phyloP scores from a whole-genome alignment of 2,797 vertebrate species.

The Xenentodon cancila region DNA sequence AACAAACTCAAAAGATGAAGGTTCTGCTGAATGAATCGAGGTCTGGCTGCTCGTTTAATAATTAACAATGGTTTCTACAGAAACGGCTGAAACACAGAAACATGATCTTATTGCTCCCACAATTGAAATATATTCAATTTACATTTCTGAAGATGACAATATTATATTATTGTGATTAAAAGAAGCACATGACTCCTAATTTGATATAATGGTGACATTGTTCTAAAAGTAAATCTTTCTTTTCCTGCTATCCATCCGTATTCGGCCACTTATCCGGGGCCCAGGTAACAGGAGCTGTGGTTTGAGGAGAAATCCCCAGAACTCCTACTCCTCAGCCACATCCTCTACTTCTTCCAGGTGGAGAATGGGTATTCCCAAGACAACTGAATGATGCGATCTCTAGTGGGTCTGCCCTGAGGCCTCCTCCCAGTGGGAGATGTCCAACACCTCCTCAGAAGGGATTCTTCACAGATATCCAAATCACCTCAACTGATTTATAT shows the following conservation, averaged over 20 bases:
- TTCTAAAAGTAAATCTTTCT: conserved; percentile 2
- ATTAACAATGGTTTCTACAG: conserved; percentile 17
- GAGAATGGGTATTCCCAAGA: too few relatives aligned
- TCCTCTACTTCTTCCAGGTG: too few relatives aligned
- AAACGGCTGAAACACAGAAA: conserved; percentile 23
- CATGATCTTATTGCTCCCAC: conserved; percentile 24
- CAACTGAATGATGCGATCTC: background rate
- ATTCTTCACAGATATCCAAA: background rate
- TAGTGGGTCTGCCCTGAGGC: background rate
- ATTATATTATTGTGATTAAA: background rate
- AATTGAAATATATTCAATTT: conserved; percentile 29
- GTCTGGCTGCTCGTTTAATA: conserved; percentile 19
- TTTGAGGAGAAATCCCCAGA: too few relatives aligned
- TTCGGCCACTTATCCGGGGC: background rate
- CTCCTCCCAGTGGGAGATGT: background rate
- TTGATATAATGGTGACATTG: background rate
- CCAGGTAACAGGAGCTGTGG: background rate
- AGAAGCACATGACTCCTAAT: background rate
- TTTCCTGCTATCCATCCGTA: background rate
- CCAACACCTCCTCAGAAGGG: background rate
- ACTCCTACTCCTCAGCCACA: too few relatives aligned
- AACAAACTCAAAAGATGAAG: conserved; percentile 2
- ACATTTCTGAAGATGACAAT: conserved; percentile 3
- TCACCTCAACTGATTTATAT: background rate
- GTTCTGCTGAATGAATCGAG: conserved; percentile 24